Base-by-base conservation (phyloP, 2,113 vertebrate species). In the Istiophorus platypterus region DNA sequence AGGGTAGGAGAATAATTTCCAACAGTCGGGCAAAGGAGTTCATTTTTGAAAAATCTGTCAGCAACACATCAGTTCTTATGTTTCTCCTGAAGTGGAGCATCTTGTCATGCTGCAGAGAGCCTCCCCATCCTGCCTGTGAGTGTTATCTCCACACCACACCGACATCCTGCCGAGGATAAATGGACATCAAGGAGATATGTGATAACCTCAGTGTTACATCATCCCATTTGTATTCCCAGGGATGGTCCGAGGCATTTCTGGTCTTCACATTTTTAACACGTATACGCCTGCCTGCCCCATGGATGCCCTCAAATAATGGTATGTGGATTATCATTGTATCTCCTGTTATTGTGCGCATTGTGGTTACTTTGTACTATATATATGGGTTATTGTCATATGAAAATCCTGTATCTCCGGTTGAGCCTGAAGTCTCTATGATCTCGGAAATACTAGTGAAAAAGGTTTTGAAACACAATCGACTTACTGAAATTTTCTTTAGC, bases 11-110 rank as follows among this genome's bases (percentile, higher is more conserved):
- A 65, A 71, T 66, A 47, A 52, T 4, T 2, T 58, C 49, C 17
- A 63, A 56, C 61, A 57, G 31, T 34, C 59, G 41, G 45, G 31
- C 15, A 27, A 39, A 45, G 24, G 31, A 78, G 51, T 49, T 31
- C 3, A 54, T 85, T 68, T n/a, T 27, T 41, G 24, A 64, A 20
- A 45, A 72, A 63, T 85, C 63, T 77, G 59, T 68, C 73, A 65
- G 72, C 18, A 41, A 18, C 59, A 51, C 73, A 74, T 59, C 78
- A 29, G 26, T 13, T 62, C 39, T 69, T 73, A 69, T 73, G 63
- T 65, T 77, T 73, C 63, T 73, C 22, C 63, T 39, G 62, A 26
- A 37, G 45, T n/a, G 49, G 20, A 69, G 54, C 37, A 71, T 66
- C 24, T 71, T 86, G 75, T 65, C 64, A 66, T 39, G 51, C 58